Percentiles rank a stretch among this genome's conserved stretches.
Evolutionary conservation across 2,888 invertebrate genomes (phyloP).

Genomic region (Magallana nippona): DNA sequence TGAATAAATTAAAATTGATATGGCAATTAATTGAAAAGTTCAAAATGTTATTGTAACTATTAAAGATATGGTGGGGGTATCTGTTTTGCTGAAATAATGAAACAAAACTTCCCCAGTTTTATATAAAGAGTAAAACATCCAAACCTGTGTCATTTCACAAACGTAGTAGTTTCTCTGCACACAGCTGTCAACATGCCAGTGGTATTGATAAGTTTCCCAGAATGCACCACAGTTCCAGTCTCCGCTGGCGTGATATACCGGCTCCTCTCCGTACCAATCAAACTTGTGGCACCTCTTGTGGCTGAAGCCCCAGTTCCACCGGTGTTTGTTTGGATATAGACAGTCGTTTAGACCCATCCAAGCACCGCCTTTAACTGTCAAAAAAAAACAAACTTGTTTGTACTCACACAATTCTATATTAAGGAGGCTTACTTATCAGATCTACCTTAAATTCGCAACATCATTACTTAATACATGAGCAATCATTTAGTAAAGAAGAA

Average conservation of each 20-base stretch:
- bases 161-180: slow-evolving; percentile 7
- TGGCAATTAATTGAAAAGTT: too few relatives aligned
- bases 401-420: too few relatives aligned
- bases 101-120: too few relatives aligned
- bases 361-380: not conserved
- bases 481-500: too few relatives aligned
- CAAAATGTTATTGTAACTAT: too few relatives aligned
- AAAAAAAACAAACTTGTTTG: too few relatives aligned
- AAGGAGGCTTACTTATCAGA: too few relatives aligned
- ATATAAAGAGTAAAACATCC: not conserved
- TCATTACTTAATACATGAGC: too few relatives aligned
- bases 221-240: slow-evolving; percentile 27
- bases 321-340: not conserved
- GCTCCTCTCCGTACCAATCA: slow-evolving; percentile 24
- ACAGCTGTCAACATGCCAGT: slow-evolving; percentile 37
- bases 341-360: slow-evolving; percentile 26
- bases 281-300: slow-evolving; percentile 21
- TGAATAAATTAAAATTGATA: too few relatives aligned
- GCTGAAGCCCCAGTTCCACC: slow-evolving; percentile 23
- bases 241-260: slow-evolving; percentile 4
- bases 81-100: too few relatives aligned
- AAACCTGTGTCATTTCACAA: slow-evolving; percentile 17
- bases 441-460: too few relatives aligned
- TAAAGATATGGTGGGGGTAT: too few relatives aligned
- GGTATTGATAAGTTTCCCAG: slow-evolving; percentile 27